Evolutionary conservation across 1,140 invertebrate species (phyloP), one percentile per base, ranked within the genome.

Genomic region (Trichomalopsis sarcophagae): DNA sequence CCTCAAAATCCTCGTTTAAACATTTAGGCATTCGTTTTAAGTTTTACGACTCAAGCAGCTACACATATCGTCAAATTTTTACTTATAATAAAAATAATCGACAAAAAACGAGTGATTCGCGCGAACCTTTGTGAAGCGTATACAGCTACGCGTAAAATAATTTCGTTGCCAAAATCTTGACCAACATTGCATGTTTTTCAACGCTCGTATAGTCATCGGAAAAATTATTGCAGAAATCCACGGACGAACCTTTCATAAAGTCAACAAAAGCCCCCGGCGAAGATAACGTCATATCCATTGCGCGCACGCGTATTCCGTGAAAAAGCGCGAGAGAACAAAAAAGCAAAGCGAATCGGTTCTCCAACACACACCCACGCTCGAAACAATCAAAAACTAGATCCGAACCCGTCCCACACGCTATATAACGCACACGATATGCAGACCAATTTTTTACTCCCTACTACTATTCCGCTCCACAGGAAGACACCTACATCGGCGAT

Each of bases 401-500:
- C 7, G n/a, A 23, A 30, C 66, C 2, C 23, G 6, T 27, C 11
- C 23, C 68, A 17, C 68, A 6, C 68, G 2, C 23, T 10, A 1
- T 30, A 30, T 30, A 69, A 4, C 7, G 23, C 6, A 62, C 55
- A 62, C 21, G 7, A 5, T 66, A 36, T 36, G 33, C 33, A 69
- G n/a, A 69, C 13, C 7, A 86, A 86, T 84, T 66, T 40, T 85
- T 84, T 77, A 77, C 1, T 89, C 44, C 87, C 84, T 55, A 94
- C 84, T 62, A 94, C 17, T 62, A 93, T 47, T 81, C 1, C 14
- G n/a, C 44, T 68, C 71, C 1, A 74, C 92, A 96, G 95, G 92
- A 93, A 88, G 94, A 93, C 83, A 93, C 95, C 83, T 95, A 97
- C 86, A 94, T 98, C 82, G 97, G 97, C 40, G 96, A 97, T 82